Evolutionary conservation across 2,888 invertebrate species (phyloP).

Genomic region (Caenorhabditis imperialis): DNA sequence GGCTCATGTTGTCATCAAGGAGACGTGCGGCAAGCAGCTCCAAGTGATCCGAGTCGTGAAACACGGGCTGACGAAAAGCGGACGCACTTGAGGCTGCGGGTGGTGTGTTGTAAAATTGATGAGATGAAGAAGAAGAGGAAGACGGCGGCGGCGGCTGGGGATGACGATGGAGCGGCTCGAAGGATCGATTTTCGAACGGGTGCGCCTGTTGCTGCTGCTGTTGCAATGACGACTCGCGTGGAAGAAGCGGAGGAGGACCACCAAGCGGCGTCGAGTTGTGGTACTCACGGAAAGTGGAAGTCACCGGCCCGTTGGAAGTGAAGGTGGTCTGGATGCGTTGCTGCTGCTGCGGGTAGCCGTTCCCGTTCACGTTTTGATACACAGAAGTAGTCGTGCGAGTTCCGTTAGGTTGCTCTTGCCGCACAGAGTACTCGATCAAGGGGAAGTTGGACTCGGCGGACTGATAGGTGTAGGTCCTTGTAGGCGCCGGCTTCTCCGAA

Average conservation of each 20-base stretch:
- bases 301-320: constrained; percentile 52
- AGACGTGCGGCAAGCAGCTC: constrained; percentile 53
- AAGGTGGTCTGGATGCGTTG: constrained; percentile 48
- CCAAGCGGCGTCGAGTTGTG: constrained; percentile 48
- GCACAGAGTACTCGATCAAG: constrained; percentile 56
- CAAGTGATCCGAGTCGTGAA: constrained; percentile 46
- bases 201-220: constrained; percentile 54
- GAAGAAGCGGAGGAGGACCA: constrained; percentile 45
- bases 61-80: constrained; percentile 46
- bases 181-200: constrained; percentile 58
- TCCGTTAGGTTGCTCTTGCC: constrained; percentile 44
- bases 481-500: constrained; percentile 23
- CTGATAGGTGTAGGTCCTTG: constrained; percentile 32
- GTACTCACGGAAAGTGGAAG: constrained; percentile 35
- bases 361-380: constrained; percentile 39
- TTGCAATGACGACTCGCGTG: constrained; percentile 48
- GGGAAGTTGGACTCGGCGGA: constrained; percentile 52
- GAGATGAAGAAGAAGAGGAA: constrained; percentile 41
- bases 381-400: constrained; percentile 35
- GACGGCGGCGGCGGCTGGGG: constrained; percentile 36
- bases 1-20: constrained; percentile 70
- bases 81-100: constrained; percentile 40
- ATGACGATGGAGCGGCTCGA: constrained; percentile 22
- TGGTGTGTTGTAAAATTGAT: constrained; percentile 50
- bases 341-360: constrained; percentile 20